Evolutionary conservation across 1,140 invertebrate species (phyloP).

Genomic region (Drosophila hydei): DNA sequence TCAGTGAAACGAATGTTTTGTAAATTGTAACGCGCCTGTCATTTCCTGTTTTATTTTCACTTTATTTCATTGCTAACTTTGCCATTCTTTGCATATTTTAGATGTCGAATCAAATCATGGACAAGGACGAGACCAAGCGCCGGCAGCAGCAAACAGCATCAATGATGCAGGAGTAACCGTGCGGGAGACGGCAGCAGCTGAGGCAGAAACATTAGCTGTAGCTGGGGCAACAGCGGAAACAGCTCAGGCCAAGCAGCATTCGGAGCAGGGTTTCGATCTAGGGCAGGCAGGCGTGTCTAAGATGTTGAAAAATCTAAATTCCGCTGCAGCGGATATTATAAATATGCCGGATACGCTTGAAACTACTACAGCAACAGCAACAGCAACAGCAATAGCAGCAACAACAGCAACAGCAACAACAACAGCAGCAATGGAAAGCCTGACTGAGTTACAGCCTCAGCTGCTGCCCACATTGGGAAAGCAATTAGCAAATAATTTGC

Average conservation of each 20-base stretch:
- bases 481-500: constrained; percentile 79
- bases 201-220: constrained; percentile 7
- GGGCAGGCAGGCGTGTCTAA: constrained; percentile 44
- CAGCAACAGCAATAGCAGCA: constrained; percentile 17
- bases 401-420: constrained; percentile 4
- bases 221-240: constrained; percentile 1
- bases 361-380: constrained; percentile 20
- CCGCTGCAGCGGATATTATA: constrained; percentile 73
- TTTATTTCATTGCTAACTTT: constrained; percentile 65
- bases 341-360: constrained; percentile 65
- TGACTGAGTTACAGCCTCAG: constrained; percentile 17
- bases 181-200: constrained; percentile 18
- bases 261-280: constrained; percentile 9
- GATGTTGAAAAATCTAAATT: constrained; percentile 73
- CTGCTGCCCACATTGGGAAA: constrained; percentile 52
- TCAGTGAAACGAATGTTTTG: constrained; percentile 57
- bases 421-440: constrained; percentile 15
- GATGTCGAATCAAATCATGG: constrained; percentile 79
- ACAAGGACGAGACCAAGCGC: constrained; percentile 46
- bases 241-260: neutral
- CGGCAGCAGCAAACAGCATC: constrained; percentile 48
- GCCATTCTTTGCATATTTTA: constrained; percentile 76
- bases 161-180: constrained; percentile 63
- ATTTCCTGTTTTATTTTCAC: constrained; percentile 80
- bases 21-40: constrained; percentile 64